Evolutionary conservation across 2,888 invertebrate species (phyloP).

Genomic region (Neoascia interrupta): DNA sequence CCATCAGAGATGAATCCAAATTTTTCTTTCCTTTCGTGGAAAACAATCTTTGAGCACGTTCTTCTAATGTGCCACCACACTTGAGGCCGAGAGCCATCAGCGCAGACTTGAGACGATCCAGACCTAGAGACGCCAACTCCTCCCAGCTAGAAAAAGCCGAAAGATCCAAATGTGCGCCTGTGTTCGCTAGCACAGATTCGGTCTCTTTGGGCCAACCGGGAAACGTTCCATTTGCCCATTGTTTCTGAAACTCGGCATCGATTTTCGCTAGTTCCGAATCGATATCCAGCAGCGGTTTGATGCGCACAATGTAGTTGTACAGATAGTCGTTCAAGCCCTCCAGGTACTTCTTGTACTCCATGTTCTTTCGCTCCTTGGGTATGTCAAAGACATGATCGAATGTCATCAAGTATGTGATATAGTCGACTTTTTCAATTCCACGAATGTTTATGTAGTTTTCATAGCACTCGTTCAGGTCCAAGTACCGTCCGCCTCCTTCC

Average conservation of each 20-base stretch:
- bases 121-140: conserved; percentile 96
- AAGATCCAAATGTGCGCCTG: conserved; percentile 98
- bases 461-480: conserved; percentile 98
- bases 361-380: conserved; percentile 93
- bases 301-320: conserved; percentile 88
- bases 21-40: conserved; percentile 97
- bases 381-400: conserved; percentile 98
- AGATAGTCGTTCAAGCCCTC: conserved; percentile 91
- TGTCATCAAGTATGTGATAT: conserved; percentile 94
- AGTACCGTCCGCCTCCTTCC: conserved; percentile 98
- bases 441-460: conserved; percentile 98
- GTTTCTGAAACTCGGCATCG: conserved; percentile 88
- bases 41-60: conserved; percentile 97
- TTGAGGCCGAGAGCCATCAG: conserved; percentile 97
- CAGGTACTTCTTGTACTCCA: conserved; percentile 92
- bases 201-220: conserved; percentile 99
- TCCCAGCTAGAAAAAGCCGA: conserved; percentile 98
- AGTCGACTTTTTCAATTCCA: conserved; percentile 97
- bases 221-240: conserved; percentile 94
- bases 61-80: conserved; percentile 98
- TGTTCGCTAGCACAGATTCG: conserved; percentile 94
- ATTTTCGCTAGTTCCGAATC: conserved; percentile 89
- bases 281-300: conserved; percentile 92
- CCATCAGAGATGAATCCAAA: conserved; percentile 93
- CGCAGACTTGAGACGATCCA: conserved; percentile 98